These are phyloP conservation scores for Cinclus cinclus DNA, from an alignment of 2,113 vertebrate genomes.

Conservation along the genomic window DNA sequence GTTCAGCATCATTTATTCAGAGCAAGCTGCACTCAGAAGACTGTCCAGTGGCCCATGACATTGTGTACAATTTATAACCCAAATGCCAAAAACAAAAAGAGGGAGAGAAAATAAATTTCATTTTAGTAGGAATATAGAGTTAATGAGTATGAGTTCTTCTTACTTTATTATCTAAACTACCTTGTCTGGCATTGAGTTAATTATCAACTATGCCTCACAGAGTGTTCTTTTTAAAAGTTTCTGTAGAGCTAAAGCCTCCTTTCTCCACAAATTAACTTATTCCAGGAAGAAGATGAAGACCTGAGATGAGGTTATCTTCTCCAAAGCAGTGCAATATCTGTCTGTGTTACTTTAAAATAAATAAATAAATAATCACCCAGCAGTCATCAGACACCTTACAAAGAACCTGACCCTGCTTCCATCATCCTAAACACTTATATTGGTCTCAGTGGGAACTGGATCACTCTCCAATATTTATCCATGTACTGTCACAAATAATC, in stretches of 20 bases:
- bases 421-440: not conserved
- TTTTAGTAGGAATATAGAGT: slow-evolving; percentile 41
- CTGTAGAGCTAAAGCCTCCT: not conserved
- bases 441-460: not conserved
- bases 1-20: slow-evolving; percentile 46
- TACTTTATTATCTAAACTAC: slow-evolving; percentile 43
- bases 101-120: slow-evolving; percentile 26
- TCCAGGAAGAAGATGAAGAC: not conserved
- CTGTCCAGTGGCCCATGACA: slow-evolving; percentile 42
- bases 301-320: not conserved
- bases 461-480: not conserved
- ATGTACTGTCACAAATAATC: not conserved
- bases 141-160: slow-evolving; percentile 39
- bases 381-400: not conserved
- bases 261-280: not conserved
- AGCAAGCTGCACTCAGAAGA: slow-evolving; percentile 13
- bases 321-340: not conserved
- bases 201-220: slow-evolving; percentile 22
- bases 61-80: slow-evolving; percentile 24
- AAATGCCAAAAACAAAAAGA: slow-evolving; percentile 11
- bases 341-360: not conserved
- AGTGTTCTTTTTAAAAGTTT: not conserved
- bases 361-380: not conserved
- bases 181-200: slow-evolving; percentile 8
- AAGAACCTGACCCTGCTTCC: not conserved